Evolutionary conservation across 2,797 vertebrate genomes (phyloP).

Genomic region (Microtus obscurus): DNA sequence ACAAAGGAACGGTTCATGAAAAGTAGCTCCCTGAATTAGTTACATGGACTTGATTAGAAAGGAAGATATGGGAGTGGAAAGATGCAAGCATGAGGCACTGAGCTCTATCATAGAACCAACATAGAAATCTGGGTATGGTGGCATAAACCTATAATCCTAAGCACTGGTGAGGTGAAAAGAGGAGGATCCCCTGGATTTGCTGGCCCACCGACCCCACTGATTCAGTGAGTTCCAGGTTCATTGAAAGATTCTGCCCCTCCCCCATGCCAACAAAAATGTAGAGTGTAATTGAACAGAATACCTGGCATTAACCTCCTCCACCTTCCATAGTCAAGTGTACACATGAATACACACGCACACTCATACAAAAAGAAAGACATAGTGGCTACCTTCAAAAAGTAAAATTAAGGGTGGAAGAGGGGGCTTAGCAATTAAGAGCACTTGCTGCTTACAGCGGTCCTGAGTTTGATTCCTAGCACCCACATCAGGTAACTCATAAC

Average conservation of each 20-base stretch:
- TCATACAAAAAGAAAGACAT: not conserved
- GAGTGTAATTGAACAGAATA: not conserved
- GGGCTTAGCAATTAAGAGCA: not conserved
- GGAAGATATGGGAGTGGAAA: not conserved
- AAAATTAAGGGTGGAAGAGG: not conserved
- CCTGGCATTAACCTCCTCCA: not conserved
- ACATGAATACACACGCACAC: not conserved
- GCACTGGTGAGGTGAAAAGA: not conserved
- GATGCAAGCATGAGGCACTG: not conserved
- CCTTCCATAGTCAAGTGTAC: not conserved
- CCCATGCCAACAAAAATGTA: not conserved
- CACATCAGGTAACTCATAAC: not conserved
- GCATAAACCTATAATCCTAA: not conserved
- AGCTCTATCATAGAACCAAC: not conserved
- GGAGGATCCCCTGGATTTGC: not conserved
- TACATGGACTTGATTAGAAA: not conserved
- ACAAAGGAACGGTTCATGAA: not conserved
- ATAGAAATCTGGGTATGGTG: not conserved
- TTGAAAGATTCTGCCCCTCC: not conserved
- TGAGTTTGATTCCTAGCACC: not conserved
- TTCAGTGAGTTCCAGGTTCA: not conserved
- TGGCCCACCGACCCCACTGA: not conserved
- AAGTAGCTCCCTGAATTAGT: not conserved
- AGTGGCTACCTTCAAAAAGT: not conserved
- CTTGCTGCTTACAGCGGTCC: not conserved